Percentiles rank a stretch among this genome's conserved stretches.
Conservation (phyloP, 2,888 invertebrate genomes). For the Hartigia nigra region DNA sequence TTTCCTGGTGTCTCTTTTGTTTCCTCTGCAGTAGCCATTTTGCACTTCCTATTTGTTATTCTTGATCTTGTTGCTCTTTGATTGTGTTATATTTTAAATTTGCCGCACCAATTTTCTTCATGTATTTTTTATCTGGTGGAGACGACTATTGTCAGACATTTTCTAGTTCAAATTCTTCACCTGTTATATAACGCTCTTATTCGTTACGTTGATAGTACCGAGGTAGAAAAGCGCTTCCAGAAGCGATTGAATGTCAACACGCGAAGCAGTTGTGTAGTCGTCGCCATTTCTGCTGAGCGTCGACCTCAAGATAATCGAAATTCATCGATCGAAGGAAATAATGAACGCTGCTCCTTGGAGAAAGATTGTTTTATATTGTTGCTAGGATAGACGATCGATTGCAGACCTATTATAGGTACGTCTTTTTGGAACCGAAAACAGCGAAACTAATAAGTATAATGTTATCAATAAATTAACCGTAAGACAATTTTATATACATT, state of each 20-base stretch:
- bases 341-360: conserved; percentile 14
- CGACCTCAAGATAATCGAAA: conserved; percentile 43
- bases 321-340: conserved; percentile 35
- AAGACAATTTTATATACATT: not conserved
- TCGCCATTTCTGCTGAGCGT: conserved; percentile 35
- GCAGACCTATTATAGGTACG: not conserved
- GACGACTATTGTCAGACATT: not conserved
- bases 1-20: conserved; percentile 61
- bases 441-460: not conserved
- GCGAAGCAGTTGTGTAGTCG: conserved; percentile 29
- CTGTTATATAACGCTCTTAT: conserved; percentile 10
- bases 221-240: conserved; percentile 31
- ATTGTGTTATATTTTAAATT: not conserved
- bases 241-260: conserved; percentile 41
- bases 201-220: not conserved
- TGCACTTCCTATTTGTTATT: conserved; percentile 14
- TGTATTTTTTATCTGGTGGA: not conserved
- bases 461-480: not conserved
- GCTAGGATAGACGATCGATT: conserved; percentile 22
- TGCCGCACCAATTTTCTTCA: not conserved
- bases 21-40: conserved; percentile 41
- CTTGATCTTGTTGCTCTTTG: not conserved
- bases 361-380: conserved; percentile 21
- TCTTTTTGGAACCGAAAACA: conserved; percentile 12
- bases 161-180: conserved; percentile 11